Conservation (phyloP, 64 coral and sea anemone genomes). For the Montipora foliosa region DNA sequence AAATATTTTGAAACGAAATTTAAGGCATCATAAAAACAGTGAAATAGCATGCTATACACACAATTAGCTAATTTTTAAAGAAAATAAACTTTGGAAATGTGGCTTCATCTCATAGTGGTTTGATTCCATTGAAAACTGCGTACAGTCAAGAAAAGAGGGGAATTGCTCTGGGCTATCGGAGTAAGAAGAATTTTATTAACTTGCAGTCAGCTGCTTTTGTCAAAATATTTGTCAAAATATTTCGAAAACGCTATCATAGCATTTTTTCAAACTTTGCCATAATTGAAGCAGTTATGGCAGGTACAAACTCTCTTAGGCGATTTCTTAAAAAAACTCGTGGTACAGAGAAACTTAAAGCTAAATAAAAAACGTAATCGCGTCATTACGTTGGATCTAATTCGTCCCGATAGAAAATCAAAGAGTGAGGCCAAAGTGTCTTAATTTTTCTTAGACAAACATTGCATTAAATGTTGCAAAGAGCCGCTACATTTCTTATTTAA, state of each 20-base stretch:
- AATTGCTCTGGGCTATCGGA: neutral
- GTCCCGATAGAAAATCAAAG: no score
- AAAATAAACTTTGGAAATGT: neutral
- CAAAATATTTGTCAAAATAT: neutral
- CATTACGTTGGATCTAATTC: no score
- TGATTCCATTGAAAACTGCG: conserved; percentile 3
- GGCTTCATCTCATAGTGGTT: neutral
- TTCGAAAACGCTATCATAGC: no score
- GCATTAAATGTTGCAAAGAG: no score
- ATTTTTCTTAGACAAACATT: no score
- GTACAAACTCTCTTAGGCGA: no score
- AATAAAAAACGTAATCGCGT: no score
- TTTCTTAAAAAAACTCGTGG: no score
- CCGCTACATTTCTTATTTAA: neutral
- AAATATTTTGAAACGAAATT: neutral
- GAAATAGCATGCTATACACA: neutral
- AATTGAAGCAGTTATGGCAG: no score
- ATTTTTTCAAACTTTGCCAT: no score
- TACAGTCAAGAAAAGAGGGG: neutral
- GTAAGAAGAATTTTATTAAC: conserved; percentile 4
- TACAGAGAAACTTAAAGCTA: no score
- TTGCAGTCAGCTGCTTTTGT: neutral
- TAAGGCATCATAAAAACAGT: neutral
- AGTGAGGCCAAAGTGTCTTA: no score
- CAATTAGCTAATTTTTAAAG: neutral